Base-by-base conservation (phyloP, 2,113 vertebrate genomes). In the Myiozetetes cayanensis region DNA sequence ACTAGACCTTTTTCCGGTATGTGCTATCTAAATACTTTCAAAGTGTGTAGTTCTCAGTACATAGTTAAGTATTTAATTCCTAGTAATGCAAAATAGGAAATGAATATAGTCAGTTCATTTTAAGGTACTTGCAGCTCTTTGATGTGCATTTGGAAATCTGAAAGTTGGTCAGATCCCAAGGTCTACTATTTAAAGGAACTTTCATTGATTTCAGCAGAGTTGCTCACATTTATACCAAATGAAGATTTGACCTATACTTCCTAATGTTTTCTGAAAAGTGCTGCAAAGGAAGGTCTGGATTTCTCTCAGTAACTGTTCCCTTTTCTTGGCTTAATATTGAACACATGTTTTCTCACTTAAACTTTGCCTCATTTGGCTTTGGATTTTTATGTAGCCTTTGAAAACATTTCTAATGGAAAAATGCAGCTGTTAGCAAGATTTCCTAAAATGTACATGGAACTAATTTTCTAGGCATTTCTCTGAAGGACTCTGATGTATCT, bases 341-440 rank as follows among this genome's bases (percentile, higher is more conserved):
- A 96, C 96, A 98, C 97, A 97, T 97, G 96, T 97, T 98, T 98
- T 97, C 97, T 96, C 97, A 94, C 96, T 98, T 98, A 98, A 98
- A 97, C 97, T 97, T 98, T 96, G 97, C 97, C 97, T 98, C 97
- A 97, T 97, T 98, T 97, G 97, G 97, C 97, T 98, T 96, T 93
- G 85, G 62, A 94, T 94, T 93, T 96, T 96, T 93, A 97, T 97
- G 95, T 87, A 96, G 96, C 91, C 95, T 98, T 98, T 98, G 96
- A 98, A 99, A 98, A 96, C 96, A 95, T 98, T 98, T 97, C 97
- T 98, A 98, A 98, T 98, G 98, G 98, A 98, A 99, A 98, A 98
- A 98, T 89, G 96, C 98, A 98, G 98, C 98, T 98, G 98, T 98
- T 98, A 98, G 98, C 98, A 98, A 98, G 98, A 98, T 98, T 98